These are phyloP conservation scores for Macrosteles quadrilineatus DNA, from an alignment of 1,140 invertebrate genomes.

Conservation along the genomic window DNA sequence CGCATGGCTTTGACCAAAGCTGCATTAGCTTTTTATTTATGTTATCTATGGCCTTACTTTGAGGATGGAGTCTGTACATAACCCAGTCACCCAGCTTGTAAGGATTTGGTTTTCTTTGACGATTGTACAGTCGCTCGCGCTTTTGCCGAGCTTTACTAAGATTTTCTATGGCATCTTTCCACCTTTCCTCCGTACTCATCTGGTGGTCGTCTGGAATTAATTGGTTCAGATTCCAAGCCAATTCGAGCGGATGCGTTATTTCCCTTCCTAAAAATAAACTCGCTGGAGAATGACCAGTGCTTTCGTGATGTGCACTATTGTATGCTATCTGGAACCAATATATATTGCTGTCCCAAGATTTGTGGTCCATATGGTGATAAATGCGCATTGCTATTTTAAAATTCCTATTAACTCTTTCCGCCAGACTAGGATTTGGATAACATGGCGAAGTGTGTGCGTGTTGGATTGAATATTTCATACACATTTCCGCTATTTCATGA, in stretches of 20 bases:
- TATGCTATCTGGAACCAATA: not conserved
- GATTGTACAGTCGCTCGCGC: not conserved
- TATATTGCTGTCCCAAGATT: not conserved
- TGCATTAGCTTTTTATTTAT: not conserved
- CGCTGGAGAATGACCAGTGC: not conserved
- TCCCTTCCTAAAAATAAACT: not conserved
- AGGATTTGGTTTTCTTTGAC: not conserved
- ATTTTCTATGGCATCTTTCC: not conserved
- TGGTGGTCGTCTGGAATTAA: too few relatives aligned
- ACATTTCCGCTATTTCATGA: not conserved
- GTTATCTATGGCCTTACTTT: not conserved
- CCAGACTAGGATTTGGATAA: not conserved
- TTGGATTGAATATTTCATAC: not conserved
- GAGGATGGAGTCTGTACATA: not conserved
- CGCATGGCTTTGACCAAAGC: not conserved
- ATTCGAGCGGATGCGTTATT: not conserved
- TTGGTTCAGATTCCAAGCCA: not conserved
- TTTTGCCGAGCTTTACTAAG: not conserved
- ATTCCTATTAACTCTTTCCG: not conserved
- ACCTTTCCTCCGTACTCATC: not conserved
- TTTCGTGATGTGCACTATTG: not conserved
- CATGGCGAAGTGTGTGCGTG: not conserved
- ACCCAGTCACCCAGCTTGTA: conserved; percentile 1
- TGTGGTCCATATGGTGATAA: not conserved
- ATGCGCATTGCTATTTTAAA: not conserved